These are phyloP conservation scores for Diaphora mendica DNA, from an alignment of 2,888 invertebrate species.

Conservation along the genomic window DNA sequence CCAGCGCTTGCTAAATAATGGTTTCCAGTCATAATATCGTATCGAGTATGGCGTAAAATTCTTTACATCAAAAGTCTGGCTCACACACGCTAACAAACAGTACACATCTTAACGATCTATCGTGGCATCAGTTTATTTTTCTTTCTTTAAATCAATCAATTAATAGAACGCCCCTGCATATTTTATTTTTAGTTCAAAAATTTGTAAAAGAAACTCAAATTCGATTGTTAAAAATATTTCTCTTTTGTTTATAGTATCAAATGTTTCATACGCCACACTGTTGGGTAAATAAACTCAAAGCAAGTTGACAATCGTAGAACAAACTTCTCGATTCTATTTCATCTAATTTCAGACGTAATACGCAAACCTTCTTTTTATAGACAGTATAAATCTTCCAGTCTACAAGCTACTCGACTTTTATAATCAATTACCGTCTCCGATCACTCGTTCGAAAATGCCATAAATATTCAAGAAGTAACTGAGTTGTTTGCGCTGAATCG, in stretches of 20 bases:
- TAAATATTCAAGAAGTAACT: slow-evolving; percentile 74
- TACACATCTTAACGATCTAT: slow-evolving; percentile 39
- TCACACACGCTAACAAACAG: slow-evolving; percentile 37
- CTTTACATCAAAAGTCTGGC: slow-evolving; percentile 39
- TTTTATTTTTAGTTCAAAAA: slow-evolving; percentile 24
- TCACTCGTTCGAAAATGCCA: slow-evolving; percentile 69
- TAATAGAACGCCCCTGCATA: slow-evolving; percentile 28
- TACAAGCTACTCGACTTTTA: slow-evolving; percentile 77
- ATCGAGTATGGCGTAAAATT: slow-evolving; percentile 28
- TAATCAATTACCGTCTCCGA: slow-evolving; percentile 79
- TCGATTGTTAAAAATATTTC: background rate
- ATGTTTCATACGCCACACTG: background rate
- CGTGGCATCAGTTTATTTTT: slow-evolving; percentile 38
- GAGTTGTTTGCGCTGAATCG: slow-evolving; percentile 68
- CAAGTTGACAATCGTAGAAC: slow-evolving; percentile 13
- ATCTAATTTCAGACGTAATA: slow-evolving; percentile 43
- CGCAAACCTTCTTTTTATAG: slow-evolving; percentile 66
- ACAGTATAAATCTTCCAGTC: slow-evolving; percentile 75
- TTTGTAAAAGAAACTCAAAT: slow-evolving; percentile 11
- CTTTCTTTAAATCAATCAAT: slow-evolving; percentile 44
- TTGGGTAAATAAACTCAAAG: slow-evolving; percentile 17
- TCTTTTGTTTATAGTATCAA: background rate
- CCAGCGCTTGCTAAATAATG: slow-evolving; percentile 1
- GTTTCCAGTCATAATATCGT: slow-evolving; percentile 20
- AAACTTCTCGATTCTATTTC: slow-evolving; percentile 29